Conservation (phyloP, 1,140 invertebrate genomes). For the Coelopa frigida region DNA sequence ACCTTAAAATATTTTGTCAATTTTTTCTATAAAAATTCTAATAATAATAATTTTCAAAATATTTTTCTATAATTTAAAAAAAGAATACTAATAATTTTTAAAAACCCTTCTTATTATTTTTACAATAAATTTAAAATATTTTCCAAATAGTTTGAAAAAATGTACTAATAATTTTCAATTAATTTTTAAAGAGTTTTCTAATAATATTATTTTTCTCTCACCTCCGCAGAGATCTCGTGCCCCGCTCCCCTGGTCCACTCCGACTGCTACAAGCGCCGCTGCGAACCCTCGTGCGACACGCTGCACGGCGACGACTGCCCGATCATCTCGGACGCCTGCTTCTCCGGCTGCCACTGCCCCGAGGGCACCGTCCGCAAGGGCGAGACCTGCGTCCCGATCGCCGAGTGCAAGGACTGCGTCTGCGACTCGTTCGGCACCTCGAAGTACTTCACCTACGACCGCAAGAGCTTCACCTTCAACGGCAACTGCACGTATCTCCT, state of each 20-base stretch:
- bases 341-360: slow-evolving; percentile 77
- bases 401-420: slow-evolving; percentile 66
- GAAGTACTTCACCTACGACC: slow-evolving; percentile 67
- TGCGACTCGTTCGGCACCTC: slow-evolving; percentile 66
- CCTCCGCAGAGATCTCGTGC: slow-evolving; percentile 55
- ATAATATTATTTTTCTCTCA: slow-evolving; percentile 14
- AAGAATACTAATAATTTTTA: no score
- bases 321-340: slow-evolving; percentile 56
- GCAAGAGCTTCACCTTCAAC: slow-evolving; percentile 60
- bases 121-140: no score
- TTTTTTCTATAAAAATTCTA: no score
- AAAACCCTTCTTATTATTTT: no score
- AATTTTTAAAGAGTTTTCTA: no score
- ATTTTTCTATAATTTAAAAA: no score
- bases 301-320: slow-evolving; percentile 56
- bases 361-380: slow-evolving; percentile 64
- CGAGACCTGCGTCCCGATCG: slow-evolving; percentile 60
- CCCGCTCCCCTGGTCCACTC: slow-evolving; percentile 65
- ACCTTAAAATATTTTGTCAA: not conserved
- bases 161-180: no score
- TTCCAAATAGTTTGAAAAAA: no score
- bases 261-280: slow-evolving; percentile 66
- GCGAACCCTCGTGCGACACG: slow-evolving; percentile 65
- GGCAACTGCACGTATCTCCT: slow-evolving; percentile 75
- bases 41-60: no score